Evolutionary conservation across 2,888 invertebrate species (phyloP), one percentile per base, ranked within the genome.

Genomic region (Macrophya alboannulata): DNA sequence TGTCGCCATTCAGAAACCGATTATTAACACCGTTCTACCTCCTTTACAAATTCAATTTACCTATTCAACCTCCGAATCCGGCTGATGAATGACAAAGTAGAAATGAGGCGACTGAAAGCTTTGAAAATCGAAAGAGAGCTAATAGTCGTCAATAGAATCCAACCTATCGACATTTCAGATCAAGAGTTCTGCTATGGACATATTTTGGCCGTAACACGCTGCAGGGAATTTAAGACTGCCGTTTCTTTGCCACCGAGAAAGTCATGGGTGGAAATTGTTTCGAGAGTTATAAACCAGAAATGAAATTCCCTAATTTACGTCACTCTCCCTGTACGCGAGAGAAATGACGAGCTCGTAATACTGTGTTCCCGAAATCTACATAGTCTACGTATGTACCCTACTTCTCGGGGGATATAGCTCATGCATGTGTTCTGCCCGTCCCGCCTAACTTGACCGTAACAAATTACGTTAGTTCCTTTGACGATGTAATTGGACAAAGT

Each of bases 391-490:
- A 62, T 74, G 45, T 45, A 71, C 40, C 17, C 72, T 25, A 55
- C 71, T 72, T 43, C 71, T 77, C 51, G 1, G 10, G 17, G 31
- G 77, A 55, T 77, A 17, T n/a, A 77, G 77, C 15, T 55, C 17
- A 55, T 77, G 55, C 55, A n/a, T 21, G 55, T 5, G 51, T 6
- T 51, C 8, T 55, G 17, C 37, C 31, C 17, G 55, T 15, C 55
- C n/a, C 77, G 9, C 17, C 77, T 77, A 55, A 77, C 77, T 77
- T 31, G 77, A 77, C 77, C 77, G 77, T 77, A 77, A 51, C 81
- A 43, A 81, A 81, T 62, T 81, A 62, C 81, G 81, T 81, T 81
- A 81, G 81, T 62, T 59, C 59, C 81, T 81, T 81, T 81, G 81
- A 81, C 21, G 81, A 43, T 62, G 51, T 62, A 81, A 81, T 81